Evolutionary conservation across 2,888 invertebrate species (phyloP), one percentile per base, ranked within the genome.

Genomic region (Orthonevra nobilis): DNA sequence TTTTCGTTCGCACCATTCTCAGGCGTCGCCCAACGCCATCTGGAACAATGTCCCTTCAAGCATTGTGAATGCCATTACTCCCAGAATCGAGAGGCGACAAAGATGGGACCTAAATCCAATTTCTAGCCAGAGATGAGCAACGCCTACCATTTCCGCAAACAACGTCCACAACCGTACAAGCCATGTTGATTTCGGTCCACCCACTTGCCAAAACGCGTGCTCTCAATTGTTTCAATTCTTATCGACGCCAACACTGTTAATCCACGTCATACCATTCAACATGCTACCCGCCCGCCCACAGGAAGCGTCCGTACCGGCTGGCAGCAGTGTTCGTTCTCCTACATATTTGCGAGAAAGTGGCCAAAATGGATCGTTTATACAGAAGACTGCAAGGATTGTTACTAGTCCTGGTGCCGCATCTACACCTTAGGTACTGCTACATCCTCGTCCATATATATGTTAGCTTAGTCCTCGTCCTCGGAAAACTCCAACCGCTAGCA

Each of bases 181-280:
- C 12, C n/a, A 15, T 46, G 23, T n/a, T n/a, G n/a, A n/a, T n/a
- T n/a, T 28, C 46, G 30, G 46, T 26, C 19, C 32, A 23, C 19
- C 61, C 44, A 46, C 44, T 61, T 44, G 34, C 42, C 42, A 38
- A 38, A 60, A 56, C 48, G 63, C 58, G 3, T 64, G n/a, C n/a
- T 40, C 32, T 30, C 58, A 19, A 77, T 72, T 72, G 58, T 64
- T 44, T 64, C 60, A 66, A 66, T 52, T 17, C 72, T 77, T 72
- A 77, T 70, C 72, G 52, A 46, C 38, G 34, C 50, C 58, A 72
- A 58, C 52, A n/a, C 40, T 15, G 58, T 60, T 17, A 60, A 44
- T 64, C 44, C n/a, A n/a, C 38, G 32, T 54, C 70, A 63, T 30
- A 20, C 32, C 32, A 6, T 52, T 58, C 58, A 64, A 44, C 64